phyloP scores from a whole-genome alignment of 53 echinoderm and acorn worm species.

The Holothuria leucospilota region DNA sequence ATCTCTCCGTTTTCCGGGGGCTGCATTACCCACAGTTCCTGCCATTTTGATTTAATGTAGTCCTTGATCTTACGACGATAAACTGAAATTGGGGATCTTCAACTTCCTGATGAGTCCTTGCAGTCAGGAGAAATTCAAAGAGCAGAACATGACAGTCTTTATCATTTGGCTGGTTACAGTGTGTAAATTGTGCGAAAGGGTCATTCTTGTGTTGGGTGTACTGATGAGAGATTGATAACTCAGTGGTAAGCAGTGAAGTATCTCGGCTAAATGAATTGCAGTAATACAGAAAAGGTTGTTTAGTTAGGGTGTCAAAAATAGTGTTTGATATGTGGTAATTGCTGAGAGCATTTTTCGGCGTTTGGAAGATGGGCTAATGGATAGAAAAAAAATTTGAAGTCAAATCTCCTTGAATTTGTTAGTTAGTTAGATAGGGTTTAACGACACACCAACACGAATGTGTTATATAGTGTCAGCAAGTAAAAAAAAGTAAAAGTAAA shows the following conservation, averaged over 20 bases:
- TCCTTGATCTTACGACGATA: too few relatives aligned
- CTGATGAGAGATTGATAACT: constrained; percentile 30
- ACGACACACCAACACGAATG: too few relatives aligned
- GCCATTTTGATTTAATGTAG: too few relatives aligned
- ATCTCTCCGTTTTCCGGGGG: too few relatives aligned
- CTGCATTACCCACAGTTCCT: too few relatives aligned
- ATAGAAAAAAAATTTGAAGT: constrained; percentile 26
- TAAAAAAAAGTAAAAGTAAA: too few relatives aligned
- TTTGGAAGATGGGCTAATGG: not conserved
- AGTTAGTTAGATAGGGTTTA: too few relatives aligned
- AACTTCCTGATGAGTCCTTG: constrained; percentile 33
- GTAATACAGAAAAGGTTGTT: constrained; percentile 8
- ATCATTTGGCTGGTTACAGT: constrained; percentile 72
- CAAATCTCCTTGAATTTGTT: constrained; percentile 33
- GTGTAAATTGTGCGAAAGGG: constrained; percentile 46
- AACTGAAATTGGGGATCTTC: too few relatives aligned
- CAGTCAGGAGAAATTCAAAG: constrained; percentile 4
- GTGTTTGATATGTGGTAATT: constrained; percentile 36
- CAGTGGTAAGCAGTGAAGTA: constrained; percentile 22
- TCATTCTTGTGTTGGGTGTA: constrained; percentile 47
- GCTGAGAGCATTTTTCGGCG: constrained; percentile 26
- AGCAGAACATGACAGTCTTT: constrained; percentile 58
- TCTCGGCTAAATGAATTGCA: not conserved
- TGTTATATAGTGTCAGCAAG: too few relatives aligned
- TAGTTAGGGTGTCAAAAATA: constrained; percentile 41